Evolutionary conservation across 2,888 invertebrate genomes (phyloP), one percentile per base, ranked within the genome.

Genomic region (Amblyteles armatorius): DNA sequence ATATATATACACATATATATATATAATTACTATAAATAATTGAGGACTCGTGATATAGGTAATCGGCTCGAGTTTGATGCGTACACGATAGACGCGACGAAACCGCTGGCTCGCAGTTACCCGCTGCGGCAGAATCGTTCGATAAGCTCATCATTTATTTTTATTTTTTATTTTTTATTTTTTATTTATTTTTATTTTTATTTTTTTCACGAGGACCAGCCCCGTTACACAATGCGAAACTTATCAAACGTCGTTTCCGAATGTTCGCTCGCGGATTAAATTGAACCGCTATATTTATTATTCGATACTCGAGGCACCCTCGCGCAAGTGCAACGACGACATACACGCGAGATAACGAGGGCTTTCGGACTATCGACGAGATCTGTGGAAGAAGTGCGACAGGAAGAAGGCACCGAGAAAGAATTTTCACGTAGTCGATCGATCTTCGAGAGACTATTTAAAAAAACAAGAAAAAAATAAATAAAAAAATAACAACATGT

Each of bases 341-440:
- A 82, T 65, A 82, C 65, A 77, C 83, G 76, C 82, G 79, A 74
- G 79, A 80, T 60, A 78, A 71, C n/a, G 22, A 50, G 74, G 74
- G 50, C 26, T 73, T 48, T 71, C 57, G n/a, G 76, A 65, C 71
- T 76, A 71, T 65, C 65, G 71, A 73, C 76, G 77, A 82, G 77
- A 79, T 86, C 76, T 83, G 87, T 87, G 87, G 87, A 88, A 89
- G 86, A 88, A 88, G 88, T 88, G 87, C 87, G 88, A 83, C 84
- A 88, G 88, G 83, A 87, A 89, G 91, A 91, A 91, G 91, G 91
- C 90, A 92, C 90, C 90, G 88, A 92, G 86, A 88, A 88, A 88
- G 89, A 88, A 86, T 89, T 87, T 79, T 83, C 71, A 74, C 86
- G 87, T 89, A 84, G 77, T 84, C 73, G 80, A 85, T 87, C 71